These are phyloP conservation scores for Epinotia nisella DNA, from an alignment of 2,888 invertebrate species.

Conservation along the genomic window DNA sequence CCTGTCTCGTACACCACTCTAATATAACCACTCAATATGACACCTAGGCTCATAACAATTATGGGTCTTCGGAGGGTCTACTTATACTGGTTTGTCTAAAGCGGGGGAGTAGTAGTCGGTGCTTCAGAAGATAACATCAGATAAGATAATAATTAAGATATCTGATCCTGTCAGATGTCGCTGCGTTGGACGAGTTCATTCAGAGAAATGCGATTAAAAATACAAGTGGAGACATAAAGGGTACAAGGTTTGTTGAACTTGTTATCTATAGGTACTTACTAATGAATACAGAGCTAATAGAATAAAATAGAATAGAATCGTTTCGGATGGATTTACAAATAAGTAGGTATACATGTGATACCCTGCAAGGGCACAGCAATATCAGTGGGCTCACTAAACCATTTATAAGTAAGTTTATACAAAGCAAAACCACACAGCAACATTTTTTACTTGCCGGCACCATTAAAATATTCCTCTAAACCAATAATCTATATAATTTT, in stretches of 20 bases:
- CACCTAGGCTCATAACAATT: background rate
- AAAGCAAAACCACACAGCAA: no score
- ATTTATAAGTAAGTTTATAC: no score
- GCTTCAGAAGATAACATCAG: conserved; percentile 35
- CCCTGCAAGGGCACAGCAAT: no score
- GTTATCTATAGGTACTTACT: no score
- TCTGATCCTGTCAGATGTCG: conserved; percentile 35
- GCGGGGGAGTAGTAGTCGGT: conserved; percentile 1
- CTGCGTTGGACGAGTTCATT: conserved; percentile 17
- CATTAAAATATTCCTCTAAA: no score
- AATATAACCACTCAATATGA: background rate
- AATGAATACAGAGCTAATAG: no score
- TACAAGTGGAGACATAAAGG: background rate
- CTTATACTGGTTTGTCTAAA: background rate
- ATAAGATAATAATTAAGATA: conserved; percentile 25
- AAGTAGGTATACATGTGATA: no score
- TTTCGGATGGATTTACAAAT: no score
- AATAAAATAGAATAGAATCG: no score
- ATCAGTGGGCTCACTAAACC: no score
- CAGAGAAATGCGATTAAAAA: conserved; percentile 15
- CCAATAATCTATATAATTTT: no score
- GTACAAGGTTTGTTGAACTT: background rate
- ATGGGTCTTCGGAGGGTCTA: background rate
- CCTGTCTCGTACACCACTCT: background rate
- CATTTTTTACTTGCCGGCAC: no score